phyloP scores from a whole-genome alignment of 2,797 vertebrate genomes.

The Phylloscopus collybita region DNA sequence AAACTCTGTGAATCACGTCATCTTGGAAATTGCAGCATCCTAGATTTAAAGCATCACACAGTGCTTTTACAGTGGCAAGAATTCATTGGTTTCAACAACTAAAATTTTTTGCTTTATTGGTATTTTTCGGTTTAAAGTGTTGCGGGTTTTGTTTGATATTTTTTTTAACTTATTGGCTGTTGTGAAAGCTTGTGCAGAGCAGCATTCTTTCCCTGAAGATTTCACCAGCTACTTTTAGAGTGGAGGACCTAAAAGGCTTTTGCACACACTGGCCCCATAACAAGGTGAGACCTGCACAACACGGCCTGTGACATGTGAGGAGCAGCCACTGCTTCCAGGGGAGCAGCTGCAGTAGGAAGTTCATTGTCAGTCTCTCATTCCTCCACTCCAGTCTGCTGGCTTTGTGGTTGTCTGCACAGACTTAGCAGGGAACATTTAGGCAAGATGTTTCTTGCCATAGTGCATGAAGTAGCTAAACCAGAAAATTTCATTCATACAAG shows the following conservation, averaged over 20 bases:
- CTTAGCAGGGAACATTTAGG: background rate
- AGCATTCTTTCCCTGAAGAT: background rate
- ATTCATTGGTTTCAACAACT: background rate
- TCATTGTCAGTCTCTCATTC: background rate
- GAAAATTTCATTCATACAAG: background rate
- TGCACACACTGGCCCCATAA: background rate
- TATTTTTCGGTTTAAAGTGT: background rate
- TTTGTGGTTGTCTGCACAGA: background rate
- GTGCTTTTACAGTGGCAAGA: background rate
- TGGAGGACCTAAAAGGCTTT: background rate
- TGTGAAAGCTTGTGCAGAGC: background rate
- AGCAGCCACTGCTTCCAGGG: background rate
- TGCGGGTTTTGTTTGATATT: background rate
- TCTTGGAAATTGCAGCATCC: background rate
- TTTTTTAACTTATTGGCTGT: background rate
- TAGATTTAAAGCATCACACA: background rate
- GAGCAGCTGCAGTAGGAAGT: background rate
- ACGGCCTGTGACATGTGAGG: background rate
- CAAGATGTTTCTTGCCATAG: background rate
- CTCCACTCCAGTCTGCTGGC: background rate
- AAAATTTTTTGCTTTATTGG: background rate
- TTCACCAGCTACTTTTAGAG: background rate
- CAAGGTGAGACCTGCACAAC: background rate
- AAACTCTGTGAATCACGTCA: fast-evolving
- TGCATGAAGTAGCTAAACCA: background rate